Evolutionary conservation across 1,140 invertebrate genomes (phyloP), one percentile per base, ranked within the genome.

Genomic region (Philotrypesis tridentata): DNA sequence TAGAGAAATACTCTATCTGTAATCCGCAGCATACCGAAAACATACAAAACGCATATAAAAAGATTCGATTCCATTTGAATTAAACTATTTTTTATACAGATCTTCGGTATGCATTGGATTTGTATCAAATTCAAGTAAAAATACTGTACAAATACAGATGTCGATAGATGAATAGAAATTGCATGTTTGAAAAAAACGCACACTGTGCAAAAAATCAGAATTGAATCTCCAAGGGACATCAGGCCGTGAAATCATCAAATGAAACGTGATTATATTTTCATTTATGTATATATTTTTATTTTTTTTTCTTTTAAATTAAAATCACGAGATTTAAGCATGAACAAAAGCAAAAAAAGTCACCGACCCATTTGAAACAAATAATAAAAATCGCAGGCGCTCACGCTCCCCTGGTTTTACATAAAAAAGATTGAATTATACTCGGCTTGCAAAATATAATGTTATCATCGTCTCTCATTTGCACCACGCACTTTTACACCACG

Each of bases 11-110:
- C 4, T 55, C 48, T 55, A n/a, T 5, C 6, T 17, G 21, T 7
- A 74, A 80, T 67, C 55, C 29, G 9, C 67, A 60, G 23, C 48
- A 14, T 21, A 48, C 27, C 17, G 23, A 63, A 65, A 73, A 40
- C 33, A 40, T 80, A 65, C n/a, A 73, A 73, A 65, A 14, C n/a
- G 70, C 29, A 74, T 80, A 80, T 65, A 63, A 79, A 72, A 79
- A 63, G 78, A 61, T 60, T 60, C 29, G 43, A 63, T 71, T 29
- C 37, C 23, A 43, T 43, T 72, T 11, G 14, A 80, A 74, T 43
- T 7, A 80, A 2, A 33, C 23, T 61, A 60, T 68, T 37, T 60
- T 81, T 81, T 81, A 67, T 81, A 75, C 27, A 81, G 2, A 70
- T 80, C 14, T 75, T 81, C 21, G 23, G 43, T 43, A 48, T 9